phyloP scores from a whole-genome alignment of 2,797 vertebrate genomes.

The Melanotaenia nigrans region DNA sequence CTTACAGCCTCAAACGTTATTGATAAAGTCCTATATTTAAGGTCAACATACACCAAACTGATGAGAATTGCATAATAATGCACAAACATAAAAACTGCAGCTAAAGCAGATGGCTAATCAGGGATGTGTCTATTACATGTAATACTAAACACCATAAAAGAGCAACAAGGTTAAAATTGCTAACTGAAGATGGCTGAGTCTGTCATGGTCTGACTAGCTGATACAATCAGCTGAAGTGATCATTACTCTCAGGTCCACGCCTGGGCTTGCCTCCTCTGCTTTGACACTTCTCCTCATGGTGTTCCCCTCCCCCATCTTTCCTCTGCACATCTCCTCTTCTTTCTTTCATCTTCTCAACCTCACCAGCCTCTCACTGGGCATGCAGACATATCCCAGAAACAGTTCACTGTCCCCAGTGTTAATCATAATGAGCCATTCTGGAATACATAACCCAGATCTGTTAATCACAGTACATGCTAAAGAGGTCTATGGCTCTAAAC shows the following conservation, averaged over 20 bases:
- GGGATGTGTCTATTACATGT: background rate
- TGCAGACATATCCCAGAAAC: constrained; percentile 48
- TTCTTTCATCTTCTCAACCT: constrained; percentile 49
- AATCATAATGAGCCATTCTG: constrained; percentile 57
- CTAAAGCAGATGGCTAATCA: background rate
- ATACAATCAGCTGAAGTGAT: constrained; percentile 79
- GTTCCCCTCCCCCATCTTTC: constrained; percentile 65
- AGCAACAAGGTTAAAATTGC: constrained; percentile 23
- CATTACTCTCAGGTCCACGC: constrained; percentile 72
- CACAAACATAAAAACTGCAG: background rate
- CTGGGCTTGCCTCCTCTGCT: constrained; percentile 75
- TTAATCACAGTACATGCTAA: constrained; percentile 52
- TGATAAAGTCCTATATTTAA: background rate
- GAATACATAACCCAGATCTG: constrained; percentile 61
- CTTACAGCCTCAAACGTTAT: background rate
- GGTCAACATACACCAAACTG: background rate
- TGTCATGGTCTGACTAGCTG: constrained; percentile 55
- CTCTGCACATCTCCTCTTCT: constrained; percentile 37
- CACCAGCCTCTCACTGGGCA: constrained; percentile 57
- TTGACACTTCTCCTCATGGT: constrained; percentile 71
- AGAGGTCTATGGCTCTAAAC: constrained; percentile 33
- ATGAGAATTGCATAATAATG: background rate
- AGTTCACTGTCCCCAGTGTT: constrained; percentile 31
- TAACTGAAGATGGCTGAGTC: constrained; percentile 23
- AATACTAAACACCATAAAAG: constrained; percentile 4